A percentile compares a stretch with the other conserved stretches of the same genome.
Conservation (phyloP, 2,888 invertebrate species). For the Andrena marginata region DNA sequence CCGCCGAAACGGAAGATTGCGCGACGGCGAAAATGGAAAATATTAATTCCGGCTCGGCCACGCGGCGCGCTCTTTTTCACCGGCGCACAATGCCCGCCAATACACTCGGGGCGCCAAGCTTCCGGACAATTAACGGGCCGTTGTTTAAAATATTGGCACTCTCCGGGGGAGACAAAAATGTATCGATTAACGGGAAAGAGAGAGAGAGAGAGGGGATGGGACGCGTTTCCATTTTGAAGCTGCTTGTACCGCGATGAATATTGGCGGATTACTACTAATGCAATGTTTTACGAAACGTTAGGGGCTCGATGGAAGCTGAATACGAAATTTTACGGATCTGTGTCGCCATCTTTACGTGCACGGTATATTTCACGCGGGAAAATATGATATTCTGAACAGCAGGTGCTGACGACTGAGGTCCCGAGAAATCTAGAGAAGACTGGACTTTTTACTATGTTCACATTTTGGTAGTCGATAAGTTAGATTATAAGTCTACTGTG, state of each 20-base stretch:
- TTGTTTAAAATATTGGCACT: conserved; percentile 47
- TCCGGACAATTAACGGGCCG: conserved; percentile 27
- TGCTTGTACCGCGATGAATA: neutral
- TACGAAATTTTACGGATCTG: neutral
- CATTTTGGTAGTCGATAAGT: no score
- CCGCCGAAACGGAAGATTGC: conserved; percentile 40
- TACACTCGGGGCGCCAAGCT: conserved; percentile 13
- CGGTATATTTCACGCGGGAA: no score
- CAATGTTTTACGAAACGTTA: neutral
- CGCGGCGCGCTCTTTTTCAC: conserved; percentile 45
- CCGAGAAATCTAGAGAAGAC: no score
- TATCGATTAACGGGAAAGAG: no score
- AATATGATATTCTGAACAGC: no score
- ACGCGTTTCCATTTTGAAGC: conserved; percentile 5
- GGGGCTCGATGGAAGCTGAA: neutral
- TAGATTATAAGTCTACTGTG: no score
- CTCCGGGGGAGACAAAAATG: conserved; percentile 18
- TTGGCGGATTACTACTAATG: conserved; percentile 12
- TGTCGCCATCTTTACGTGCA: no score
- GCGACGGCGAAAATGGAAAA: conserved; percentile 33
- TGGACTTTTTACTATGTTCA: no score
- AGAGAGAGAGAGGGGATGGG: no score
- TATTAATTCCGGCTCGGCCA: conserved; percentile 45
- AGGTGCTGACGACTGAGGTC: no score
- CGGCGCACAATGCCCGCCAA: conserved; percentile 32